Conservation (phyloP, 2,113 vertebrate species). For the Galbula dea region DNA sequence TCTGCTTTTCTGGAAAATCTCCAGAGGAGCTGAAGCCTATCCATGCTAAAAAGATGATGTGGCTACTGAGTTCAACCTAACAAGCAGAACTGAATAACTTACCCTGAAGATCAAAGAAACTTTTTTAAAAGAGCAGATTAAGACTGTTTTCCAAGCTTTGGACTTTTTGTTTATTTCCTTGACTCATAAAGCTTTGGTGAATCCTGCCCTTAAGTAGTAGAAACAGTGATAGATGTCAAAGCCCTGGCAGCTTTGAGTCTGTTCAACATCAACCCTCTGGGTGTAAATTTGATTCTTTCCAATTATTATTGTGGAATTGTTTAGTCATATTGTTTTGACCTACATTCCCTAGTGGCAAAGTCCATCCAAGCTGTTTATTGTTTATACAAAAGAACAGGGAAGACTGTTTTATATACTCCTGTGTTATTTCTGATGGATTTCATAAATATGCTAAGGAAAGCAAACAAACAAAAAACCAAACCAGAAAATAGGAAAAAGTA, state of each 20-base stretch:
- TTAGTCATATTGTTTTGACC: constrained; percentile 44
- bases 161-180: constrained; percentile 16
- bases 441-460: background rate
- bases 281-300: constrained; percentile 40
- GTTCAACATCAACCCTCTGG: constrained; percentile 18
- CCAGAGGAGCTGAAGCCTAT: background rate
- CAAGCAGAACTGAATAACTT: constrained; percentile 1
- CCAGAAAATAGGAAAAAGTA: background rate
- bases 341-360: constrained; percentile 4
- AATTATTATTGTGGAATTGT: constrained; percentile 26
- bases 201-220: background rate
- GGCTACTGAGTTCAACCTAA: background rate
- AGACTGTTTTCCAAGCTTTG: background rate
- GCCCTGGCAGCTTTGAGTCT: constrained; percentile 46
- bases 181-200: constrained; percentile 24
- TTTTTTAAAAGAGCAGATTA: background rate
- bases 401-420: background rate
- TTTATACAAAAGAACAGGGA: background rate
- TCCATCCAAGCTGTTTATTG: background rate
- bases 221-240: background rate
- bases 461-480: background rate
- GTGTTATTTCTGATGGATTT: background rate
- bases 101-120: background rate
- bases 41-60: background rate
- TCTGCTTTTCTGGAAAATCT: background rate